phyloP scores from a whole-genome alignment of 1,140 invertebrate species.

The Conopomorpha cramerella region DNA sequence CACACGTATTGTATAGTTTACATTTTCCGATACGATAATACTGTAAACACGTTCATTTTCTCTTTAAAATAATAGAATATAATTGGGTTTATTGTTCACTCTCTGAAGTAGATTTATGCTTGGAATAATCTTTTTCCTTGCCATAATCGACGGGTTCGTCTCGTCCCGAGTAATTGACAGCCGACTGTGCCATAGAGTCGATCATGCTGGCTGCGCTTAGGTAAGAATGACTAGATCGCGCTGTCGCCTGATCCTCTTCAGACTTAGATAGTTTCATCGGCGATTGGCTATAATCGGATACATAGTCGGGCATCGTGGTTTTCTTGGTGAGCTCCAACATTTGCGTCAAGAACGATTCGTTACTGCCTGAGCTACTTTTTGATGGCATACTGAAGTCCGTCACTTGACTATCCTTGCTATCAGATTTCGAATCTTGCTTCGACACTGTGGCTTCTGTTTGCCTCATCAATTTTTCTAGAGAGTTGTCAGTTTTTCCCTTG shows the following conservation, averaged over 20 bases:
- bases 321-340: slow-evolving; percentile 58
- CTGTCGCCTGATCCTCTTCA: slow-evolving; percentile 30
- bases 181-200: slow-evolving; percentile 44
- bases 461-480: slow-evolving; percentile 27
- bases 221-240: slow-evolving; percentile 38
- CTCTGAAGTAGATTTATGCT: slow-evolving; percentile 23
- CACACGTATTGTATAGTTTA: too few relatives aligned
- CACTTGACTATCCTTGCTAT: slow-evolving; percentile 21
- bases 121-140: slow-evolving; percentile 41
- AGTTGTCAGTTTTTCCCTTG: slow-evolving; percentile 40
- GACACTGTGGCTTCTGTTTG: slow-evolving; percentile 21
- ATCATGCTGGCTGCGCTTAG: slow-evolving; percentile 38
- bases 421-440: slow-evolving; percentile 33
- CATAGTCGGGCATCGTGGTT: slow-evolving; percentile 52
- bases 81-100: slow-evolving; percentile 23
- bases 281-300: slow-evolving; percentile 39
- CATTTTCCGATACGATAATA: too few relatives aligned
- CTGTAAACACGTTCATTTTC: too few relatives aligned
- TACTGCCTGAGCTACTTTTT: slow-evolving; percentile 19
- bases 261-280: slow-evolving; percentile 38
- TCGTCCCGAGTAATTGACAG: slow-evolving; percentile 42
- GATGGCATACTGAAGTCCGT: slow-evolving; percentile 42
- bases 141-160: slow-evolving; percentile 38
- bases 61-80: too few relatives aligned
- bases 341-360: slow-evolving; percentile 54